Percentiles rank a stretch among this genome's conserved stretches.
These are phyloP conservation scores for Lottia gigantea DNA, from an alignment of 2,888 invertebrate genomes.

Conservation along the genomic window DNA sequence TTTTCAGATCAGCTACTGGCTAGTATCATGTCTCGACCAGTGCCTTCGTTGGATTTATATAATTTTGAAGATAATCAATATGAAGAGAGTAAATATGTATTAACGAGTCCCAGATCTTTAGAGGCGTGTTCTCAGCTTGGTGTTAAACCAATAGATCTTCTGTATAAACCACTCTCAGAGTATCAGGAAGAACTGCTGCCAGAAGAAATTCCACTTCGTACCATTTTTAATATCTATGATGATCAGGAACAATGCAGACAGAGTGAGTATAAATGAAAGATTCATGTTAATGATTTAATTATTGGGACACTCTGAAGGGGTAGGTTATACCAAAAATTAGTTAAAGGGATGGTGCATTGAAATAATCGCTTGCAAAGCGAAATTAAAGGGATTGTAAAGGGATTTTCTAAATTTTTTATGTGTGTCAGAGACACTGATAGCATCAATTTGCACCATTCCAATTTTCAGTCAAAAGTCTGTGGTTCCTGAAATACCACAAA, in stretches of 20 bases:
- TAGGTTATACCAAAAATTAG: background rate
- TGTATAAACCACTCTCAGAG: conserved; percentile 63
- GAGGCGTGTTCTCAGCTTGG: conserved; percentile 71
- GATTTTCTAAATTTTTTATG: no score
- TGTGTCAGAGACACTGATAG: no score
- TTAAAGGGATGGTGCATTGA: no score
- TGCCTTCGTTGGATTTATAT: conserved; percentile 52
- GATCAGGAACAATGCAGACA: conserved; percentile 61
- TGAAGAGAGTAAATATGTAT: conserved; percentile 70
- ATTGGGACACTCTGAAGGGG: background rate
- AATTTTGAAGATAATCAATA: conserved; percentile 71
- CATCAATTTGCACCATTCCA: no score
- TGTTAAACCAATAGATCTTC: conserved; percentile 68
- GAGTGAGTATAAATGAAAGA: no score
- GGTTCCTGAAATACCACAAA: no score
- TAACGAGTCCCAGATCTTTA: conserved; percentile 72
- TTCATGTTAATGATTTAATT: no score
- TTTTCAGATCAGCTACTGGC: no score
- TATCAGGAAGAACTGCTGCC: conserved; percentile 65
- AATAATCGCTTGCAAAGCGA: no score
- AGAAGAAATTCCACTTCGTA: conserved; percentile 57
- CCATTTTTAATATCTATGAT: conserved; percentile 63
- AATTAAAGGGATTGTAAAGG: no score
- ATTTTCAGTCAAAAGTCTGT: no score
- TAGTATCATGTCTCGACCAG: background rate